Evolutionary conservation across 53 echinoderm and acorn worm genomes (phyloP), one percentile per base, ranked within the genome.

Genomic region (Glandiceps talaboti): DNA sequence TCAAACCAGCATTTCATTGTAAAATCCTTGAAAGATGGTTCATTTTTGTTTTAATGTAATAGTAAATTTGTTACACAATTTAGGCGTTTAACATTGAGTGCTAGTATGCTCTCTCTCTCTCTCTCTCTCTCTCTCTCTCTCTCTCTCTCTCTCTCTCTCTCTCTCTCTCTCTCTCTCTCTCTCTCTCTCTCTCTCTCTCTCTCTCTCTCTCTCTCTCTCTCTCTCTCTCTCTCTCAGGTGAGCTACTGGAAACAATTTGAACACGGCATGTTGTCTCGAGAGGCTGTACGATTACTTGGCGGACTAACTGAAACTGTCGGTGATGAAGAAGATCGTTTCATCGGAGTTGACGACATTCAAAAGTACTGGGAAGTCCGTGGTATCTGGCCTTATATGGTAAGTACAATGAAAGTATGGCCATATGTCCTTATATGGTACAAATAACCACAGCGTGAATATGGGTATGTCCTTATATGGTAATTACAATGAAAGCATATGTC

Each of bases 231-330:
- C 29, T 77, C 1, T 29, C 78, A 95, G 95, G 87, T 92, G 76
- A 92, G 92, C 78, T 95, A 95, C 80, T 95, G 95, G 95, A 95
- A 95, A 79, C 95, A 95, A 76, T 95, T 95, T 78, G 95, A 95
- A 85, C 95, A 95, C 33, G 95, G 95, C 74, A 92, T 95, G 95
- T 81, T 95, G 30, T 90, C 95, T 28, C 84, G 90, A 72, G 95
- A 95, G 33, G 95, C 95, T 1, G 81, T 90, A 0, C 81, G 95
- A 26, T 84, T 92, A 14, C 87, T 95, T 76, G 90, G 92, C 0
- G 88, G 88, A 75, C 78, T 84, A 33, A 81, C 90, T 1, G 95
- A 95, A 85, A 81, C 85, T 0, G 92, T 88, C 26, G 87, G 90
- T 0, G 95, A 95, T 30, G 32, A 82, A 25, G 77, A 33, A 0